Base-by-base conservation (phyloP, 1,140 invertebrate genomes). In the Lasioglossum albipes region DNA sequence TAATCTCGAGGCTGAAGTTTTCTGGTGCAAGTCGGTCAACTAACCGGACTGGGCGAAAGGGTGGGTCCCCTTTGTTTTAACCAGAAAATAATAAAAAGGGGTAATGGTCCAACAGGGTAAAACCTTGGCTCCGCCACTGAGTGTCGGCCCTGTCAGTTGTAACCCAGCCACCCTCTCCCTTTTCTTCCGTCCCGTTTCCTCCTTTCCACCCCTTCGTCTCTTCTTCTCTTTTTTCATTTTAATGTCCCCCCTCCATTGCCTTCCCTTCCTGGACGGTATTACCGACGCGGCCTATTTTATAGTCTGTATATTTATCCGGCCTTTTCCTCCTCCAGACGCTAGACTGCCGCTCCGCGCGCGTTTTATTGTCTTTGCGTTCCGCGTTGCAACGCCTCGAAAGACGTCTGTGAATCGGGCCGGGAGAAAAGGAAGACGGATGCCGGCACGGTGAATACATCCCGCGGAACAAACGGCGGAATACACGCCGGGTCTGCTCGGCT, bases 41-140 rank as follows among this genome's bases (percentile, higher is more conserved):
- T 79, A 75, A 70, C 45, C 61, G 49, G 62, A 54, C 73, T 27
- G 54, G 22, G 72, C 61, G 81, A 62, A 68, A 78, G 64, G 84
- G 75, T n/a, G 64, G 84, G 75, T n/a, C 66, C 73, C 70, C 73
- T 78, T 85, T 74, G 77, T 81, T 81, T 86, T 83, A 81, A 65
- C 66, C 74, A 64, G 79, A 84, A 77, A 83, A 83, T 83, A 76
- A 84, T 86, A 86, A 87, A 86, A 71, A 79, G 65, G 75, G 57
- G 76, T 80, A 75, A 80, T 80, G 72, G 73, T 69, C 79, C 79
- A 75, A 80, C 65, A 75, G 79, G 79, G 65, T 68, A 49, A 54
- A 66, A 45, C 61, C 57, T 18, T 61, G 61, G 77, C 77, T 73
- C 18, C 61, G 62, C 65, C 65, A 73, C 31, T 62, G 45, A 79